Percentiles rank a stretch among this genome's conserved stretches.
Evolutionary conservation across 1,140 invertebrate species (phyloP).

Genomic region (Drosophila tristis): DNA sequence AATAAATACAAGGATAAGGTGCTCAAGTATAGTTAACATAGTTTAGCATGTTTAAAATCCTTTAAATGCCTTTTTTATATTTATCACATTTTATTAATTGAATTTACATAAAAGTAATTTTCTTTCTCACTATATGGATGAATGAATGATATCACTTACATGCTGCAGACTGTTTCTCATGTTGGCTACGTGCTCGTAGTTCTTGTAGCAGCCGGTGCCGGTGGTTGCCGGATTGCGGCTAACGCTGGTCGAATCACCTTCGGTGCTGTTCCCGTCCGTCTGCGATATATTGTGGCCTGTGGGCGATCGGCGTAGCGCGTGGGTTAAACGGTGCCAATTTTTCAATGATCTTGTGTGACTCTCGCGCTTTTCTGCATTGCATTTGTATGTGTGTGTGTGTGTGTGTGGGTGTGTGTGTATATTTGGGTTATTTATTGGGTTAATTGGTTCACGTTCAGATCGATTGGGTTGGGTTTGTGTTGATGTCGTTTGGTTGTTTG

Average conservation of each 20-base stretch:
- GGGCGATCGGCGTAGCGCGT: conserved; percentile 85
- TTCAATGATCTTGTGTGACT: conserved; percentile 84
- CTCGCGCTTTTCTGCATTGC: conserved; percentile 82
- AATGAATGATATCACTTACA: conserved; percentile 77
- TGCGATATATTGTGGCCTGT: conserved; percentile 96
- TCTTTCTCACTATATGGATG: too few relatives aligned
- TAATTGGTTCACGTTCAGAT: conserved; percentile 30
- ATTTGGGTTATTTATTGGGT: conserved; percentile 40
- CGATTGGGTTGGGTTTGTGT: conserved; percentile 20
- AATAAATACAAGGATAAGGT: not conserved
- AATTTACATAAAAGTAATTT: too few relatives aligned
- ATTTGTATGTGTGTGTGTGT: conserved; percentile 36
- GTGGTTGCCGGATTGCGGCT: conserved; percentile 88
- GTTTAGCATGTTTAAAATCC: too few relatives aligned
- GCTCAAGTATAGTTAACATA: too few relatives aligned
- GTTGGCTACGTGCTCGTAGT: conserved; percentile 90
- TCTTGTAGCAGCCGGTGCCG: conserved; percentile 92
- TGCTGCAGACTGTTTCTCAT: conserved; percentile 87
- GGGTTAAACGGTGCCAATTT: conserved; percentile 85
- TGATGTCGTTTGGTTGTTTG: conserved; percentile 24
- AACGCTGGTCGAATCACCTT: conserved; percentile 89
- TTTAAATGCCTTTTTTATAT: too few relatives aligned
- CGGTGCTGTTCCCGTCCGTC: conserved; percentile 93
- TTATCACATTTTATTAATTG: too few relatives aligned
- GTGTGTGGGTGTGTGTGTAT: conserved; percentile 31